Conservation (phyloP, 2,888 invertebrate species). For the Dexiosoma caninum region DNA sequence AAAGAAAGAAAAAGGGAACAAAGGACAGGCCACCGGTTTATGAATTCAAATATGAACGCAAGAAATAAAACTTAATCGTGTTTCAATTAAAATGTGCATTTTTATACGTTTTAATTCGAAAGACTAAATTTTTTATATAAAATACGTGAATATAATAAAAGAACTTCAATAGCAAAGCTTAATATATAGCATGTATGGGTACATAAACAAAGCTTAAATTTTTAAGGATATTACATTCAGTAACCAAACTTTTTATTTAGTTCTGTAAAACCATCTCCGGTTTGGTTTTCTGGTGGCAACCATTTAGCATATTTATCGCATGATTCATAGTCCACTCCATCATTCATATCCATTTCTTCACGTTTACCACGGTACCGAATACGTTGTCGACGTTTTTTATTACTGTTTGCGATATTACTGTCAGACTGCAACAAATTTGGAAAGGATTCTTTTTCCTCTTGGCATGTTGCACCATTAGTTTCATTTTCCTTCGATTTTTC, state of each 20-base stretch:
- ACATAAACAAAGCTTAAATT: no score
- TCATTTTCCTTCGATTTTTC: not conserved
- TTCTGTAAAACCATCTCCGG: slow-evolving; percentile 86
- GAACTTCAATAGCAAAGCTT: no score
- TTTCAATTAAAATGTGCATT: no score
- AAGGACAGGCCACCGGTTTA: slow-evolving; percentile 86
- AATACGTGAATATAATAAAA: no score
- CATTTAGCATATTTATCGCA: slow-evolving; percentile 85
- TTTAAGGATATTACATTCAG: no score
- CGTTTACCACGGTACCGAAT: slow-evolving; percentile 73
- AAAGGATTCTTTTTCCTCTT: not conserved
- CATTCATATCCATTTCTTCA: slow-evolving; percentile 76
- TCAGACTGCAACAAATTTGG: no score
- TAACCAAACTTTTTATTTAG: slow-evolving; percentile 89
- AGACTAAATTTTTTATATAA: no score
- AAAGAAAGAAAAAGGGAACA: slow-evolving; percentile 82
- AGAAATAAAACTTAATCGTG: slow-evolving; percentile 80
- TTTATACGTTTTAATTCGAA: no score
- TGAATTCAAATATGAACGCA: slow-evolving; percentile 88
- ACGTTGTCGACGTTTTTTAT: slow-evolving; percentile 71
- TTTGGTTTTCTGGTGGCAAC: slow-evolving; percentile 87
- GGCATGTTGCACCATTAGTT: not conserved
- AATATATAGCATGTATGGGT: no score
- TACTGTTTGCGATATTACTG: slow-evolving; percentile 28
- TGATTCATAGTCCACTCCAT: slow-evolving; percentile 78